phyloP scores from a whole-genome alignment of 2,113 vertebrate species.

The Ctenodactylus gundi region DNA sequence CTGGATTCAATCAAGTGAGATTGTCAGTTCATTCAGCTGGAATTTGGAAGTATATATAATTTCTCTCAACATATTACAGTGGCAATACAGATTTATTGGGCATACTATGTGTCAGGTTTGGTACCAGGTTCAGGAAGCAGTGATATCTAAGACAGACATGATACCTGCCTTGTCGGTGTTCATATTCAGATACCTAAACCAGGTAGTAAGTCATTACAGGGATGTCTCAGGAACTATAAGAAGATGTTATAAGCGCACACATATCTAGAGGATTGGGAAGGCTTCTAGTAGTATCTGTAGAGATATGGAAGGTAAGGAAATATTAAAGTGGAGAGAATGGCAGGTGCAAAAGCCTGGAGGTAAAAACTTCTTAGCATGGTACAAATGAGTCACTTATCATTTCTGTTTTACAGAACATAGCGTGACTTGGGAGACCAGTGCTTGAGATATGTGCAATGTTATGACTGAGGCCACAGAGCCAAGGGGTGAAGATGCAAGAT shows the following conservation, averaged over 20 bases:
- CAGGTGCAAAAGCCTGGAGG: background rate
- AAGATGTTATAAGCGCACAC: background rate
- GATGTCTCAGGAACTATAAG: background rate
- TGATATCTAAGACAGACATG: background rate
- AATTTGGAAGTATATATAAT: background rate
- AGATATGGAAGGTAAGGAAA: background rate
- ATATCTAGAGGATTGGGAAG: background rate
- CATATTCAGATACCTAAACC: background rate
- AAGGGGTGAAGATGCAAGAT: background rate
- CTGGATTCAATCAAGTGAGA: background rate
- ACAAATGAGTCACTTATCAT: background rate
- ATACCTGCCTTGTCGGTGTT: background rate
- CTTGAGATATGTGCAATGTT: constrained; percentile 6
- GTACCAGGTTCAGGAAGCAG: background rate
- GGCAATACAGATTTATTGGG: background rate
- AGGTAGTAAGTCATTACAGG: background rate
- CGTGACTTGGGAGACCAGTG: constrained; percentile 8
- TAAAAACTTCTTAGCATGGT: background rate
- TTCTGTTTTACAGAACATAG: constrained; percentile 18
- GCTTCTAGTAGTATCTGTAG: background rate
- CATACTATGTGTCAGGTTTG: background rate
- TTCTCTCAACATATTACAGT: background rate
- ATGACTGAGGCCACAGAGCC: background rate
- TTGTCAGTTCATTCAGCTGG: background rate
- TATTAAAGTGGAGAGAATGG: background rate